phyloP scores from a whole-genome alignment of 2,888 invertebrate species.

The Plebejus argus region DNA sequence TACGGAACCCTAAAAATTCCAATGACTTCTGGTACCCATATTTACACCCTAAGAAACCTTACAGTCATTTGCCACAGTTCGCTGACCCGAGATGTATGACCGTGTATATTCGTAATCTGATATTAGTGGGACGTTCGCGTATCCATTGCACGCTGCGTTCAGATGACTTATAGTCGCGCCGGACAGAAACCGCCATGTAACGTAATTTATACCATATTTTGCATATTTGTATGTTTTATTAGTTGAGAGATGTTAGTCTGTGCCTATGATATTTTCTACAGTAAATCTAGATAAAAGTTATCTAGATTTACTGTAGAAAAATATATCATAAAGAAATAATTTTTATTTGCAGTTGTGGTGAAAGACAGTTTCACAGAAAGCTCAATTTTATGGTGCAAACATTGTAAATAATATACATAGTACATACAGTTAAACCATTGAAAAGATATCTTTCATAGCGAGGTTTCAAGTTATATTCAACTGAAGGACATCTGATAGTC shows the following conservation, averaged over 20 bases:
- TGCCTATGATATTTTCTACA: too few species aligned
- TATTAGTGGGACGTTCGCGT: conserved; percentile 37
- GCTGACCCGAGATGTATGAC: conserved; percentile 37
- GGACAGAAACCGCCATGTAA: not conserved
- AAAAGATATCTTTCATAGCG: too few species aligned
- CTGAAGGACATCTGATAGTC: too few species aligned
- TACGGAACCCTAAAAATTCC: too few species aligned
- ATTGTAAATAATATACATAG: too few species aligned
- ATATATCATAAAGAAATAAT: not conserved
- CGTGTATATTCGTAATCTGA: conserved; percentile 20
- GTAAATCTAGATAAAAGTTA: too few species aligned
- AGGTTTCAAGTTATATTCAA: too few species aligned
- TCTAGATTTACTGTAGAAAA: not conserved
- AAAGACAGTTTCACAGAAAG: too few species aligned
- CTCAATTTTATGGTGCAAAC: too few species aligned
- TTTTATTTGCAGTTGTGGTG: too few species aligned
- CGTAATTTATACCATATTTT: conserved; percentile 1
- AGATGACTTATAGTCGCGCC: conserved; percentile 41
- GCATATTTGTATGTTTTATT: conserved; percentile 5
- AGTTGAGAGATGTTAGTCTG: not conserved
- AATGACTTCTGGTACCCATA: not conserved
- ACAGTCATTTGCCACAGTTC: conserved; percentile 35
- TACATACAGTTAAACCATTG: too few species aligned
- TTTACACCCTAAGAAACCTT: not conserved
- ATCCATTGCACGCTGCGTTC: conserved; percentile 41